These are phyloP conservation scores for Carcina quercana DNA, from an alignment of 2,888 invertebrate genomes.

Conservation along the genomic window DNA sequence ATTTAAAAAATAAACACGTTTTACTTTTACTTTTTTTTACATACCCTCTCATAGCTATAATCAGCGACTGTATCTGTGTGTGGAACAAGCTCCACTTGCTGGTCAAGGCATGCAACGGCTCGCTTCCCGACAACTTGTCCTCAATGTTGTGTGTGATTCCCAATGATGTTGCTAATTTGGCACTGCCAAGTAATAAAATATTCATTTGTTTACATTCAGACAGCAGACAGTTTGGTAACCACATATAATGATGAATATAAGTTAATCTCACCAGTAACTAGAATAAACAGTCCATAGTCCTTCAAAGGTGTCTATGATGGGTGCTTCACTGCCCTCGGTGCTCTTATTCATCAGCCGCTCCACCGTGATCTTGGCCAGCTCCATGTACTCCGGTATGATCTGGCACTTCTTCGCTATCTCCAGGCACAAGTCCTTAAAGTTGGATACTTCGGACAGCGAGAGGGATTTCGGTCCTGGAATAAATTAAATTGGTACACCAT, in stretches of 20 bases:
- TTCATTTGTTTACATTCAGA: background rate
- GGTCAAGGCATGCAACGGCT: constrained; percentile 30
- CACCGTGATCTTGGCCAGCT: constrained; percentile 51
- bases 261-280: constrained; percentile 53
- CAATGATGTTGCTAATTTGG: constrained; percentile 40
- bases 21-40: no score
- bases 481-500: background rate
- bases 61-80: constrained; percentile 32
- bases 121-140: constrained; percentile 37
- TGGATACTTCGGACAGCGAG: constrained; percentile 43
- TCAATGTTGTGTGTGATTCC: constrained; percentile 46
- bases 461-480: constrained; percentile 40
- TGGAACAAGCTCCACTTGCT: constrained; percentile 34
- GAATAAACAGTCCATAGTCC: constrained; percentile 56
- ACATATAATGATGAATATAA: constrained; percentile 1
- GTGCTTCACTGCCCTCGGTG: constrained; percentile 18
- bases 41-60: constrained; percentile 39
- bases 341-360: constrained; percentile 26
- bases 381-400: constrained; percentile 66
- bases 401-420: constrained; percentile 57
- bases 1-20: no score
- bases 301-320: constrained; percentile 53
- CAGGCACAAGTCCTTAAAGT: constrained; percentile 53
- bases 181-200: constrained; percentile 29
- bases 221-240: background rate